phyloP scores from a whole-genome alignment of 2,888 invertebrate genomes.

The Strigamia crassipes region DNA sequence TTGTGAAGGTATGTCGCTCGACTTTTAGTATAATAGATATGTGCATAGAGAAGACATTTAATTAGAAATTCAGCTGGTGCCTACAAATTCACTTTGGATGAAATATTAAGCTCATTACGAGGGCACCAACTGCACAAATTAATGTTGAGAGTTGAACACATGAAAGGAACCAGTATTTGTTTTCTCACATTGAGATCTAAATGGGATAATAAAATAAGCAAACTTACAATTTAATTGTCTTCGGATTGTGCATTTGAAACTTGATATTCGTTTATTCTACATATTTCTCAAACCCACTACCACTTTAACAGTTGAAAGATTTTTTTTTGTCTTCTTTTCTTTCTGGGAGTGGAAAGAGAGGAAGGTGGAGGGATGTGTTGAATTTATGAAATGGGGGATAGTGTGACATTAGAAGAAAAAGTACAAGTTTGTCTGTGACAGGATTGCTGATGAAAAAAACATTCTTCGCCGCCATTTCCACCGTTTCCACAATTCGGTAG shows the following conservation, averaged over 20 bases:
- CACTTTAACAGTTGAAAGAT: background rate
- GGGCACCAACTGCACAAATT: constrained; percentile 12
- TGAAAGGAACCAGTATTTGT: constrained; percentile 15
- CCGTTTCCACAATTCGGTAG: constrained; percentile 21
- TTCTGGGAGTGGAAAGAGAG: background rate
- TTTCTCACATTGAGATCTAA: background rate
- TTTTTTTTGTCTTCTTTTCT: background rate
- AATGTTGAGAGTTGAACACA: constrained; percentile 11
- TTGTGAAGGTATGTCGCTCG: constrained; percentile 6
- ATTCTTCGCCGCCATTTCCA: background rate
- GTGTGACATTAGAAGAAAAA: constrained; percentile 16
- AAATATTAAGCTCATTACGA: constrained; percentile 7
- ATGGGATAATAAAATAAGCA: background rate
- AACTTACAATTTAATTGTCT: constrained; percentile 4
- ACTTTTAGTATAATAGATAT: constrained; percentile 21
- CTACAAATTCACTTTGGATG: constrained; percentile 21
- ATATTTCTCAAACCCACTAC: background rate
- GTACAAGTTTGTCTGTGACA: constrained; percentile 5
- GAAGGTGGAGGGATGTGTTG: background rate
- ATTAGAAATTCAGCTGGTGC: constrained; percentile 16
- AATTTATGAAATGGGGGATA: background rate
- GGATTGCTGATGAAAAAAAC: constrained; percentile 6
- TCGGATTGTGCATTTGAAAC: background rate
- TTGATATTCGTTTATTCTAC: background rate
- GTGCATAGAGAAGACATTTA: constrained; percentile 21